Percentiles rank a stretch among this genome's conserved stretches.
These are phyloP conservation scores for Panthera tigris DNA, from an alignment of 2,113 vertebrate genomes.

Conservation along the genomic window DNA sequence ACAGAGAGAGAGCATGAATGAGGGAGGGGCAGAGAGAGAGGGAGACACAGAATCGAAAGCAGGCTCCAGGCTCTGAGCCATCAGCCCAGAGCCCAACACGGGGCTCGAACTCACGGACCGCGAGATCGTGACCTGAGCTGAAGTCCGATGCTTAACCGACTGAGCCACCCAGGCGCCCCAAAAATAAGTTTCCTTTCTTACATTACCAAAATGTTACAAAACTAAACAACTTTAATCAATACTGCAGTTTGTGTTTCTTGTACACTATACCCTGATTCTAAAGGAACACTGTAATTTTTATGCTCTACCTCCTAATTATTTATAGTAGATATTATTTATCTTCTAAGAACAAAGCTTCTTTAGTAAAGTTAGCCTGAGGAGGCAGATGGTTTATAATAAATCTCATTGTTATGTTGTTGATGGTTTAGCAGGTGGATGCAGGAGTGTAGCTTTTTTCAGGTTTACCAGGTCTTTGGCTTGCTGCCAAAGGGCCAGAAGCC, in stretches of 20 bases:
- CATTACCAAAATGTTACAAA: background rate
- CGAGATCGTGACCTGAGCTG: too few relatives aligned
- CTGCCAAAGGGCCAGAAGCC: background rate
- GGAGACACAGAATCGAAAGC: too few relatives aligned
- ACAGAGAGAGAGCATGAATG: too few relatives aligned
- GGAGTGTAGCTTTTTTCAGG: background rate
- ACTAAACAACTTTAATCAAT: background rate
- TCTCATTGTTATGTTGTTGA: background rate
- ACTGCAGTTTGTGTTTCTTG: background rate
- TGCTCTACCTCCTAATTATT: background rate
- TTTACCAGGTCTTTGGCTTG: background rate
- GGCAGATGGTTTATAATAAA: background rate
- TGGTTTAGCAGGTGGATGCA: background rate
- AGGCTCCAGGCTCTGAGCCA: too few relatives aligned
- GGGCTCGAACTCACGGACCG: too few relatives aligned
- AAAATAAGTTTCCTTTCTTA: slow-evolving; percentile 34
- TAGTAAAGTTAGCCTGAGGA: background rate
- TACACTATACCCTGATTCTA: background rate
- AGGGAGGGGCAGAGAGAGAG: too few relatives aligned
- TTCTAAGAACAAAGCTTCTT: slow-evolving; percentile 27
- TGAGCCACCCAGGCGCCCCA: too few relatives aligned
- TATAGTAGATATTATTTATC: background rate
- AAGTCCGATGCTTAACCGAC: too few relatives aligned
- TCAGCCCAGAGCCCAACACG: too few relatives aligned
- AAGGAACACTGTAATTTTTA: background rate